Evolutionary conservation across 2,113 vertebrate genomes (phyloP).

Genomic region (Isurus oxyrinchus): DNA sequence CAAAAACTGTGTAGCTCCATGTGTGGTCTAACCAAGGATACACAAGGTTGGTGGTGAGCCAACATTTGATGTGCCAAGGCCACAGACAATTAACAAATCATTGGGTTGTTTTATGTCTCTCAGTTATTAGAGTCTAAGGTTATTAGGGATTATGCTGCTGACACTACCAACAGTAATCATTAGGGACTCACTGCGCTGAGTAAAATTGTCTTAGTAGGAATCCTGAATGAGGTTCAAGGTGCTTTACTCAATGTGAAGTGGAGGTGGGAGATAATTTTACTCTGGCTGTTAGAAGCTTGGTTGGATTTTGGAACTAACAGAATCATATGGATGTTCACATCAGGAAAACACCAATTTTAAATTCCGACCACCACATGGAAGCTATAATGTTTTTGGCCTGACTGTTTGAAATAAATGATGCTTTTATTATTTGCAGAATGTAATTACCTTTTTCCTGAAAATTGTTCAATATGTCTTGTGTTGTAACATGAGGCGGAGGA

Average conservation of each 20-base stretch:
- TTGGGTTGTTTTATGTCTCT: neutral
- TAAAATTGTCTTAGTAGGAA: neutral
- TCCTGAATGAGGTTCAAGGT: neutral
- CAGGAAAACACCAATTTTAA: conserved; percentile 1
- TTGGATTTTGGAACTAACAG: neutral
- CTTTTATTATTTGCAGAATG: neutral
- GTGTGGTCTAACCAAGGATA: neutral
- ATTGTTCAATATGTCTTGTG: neutral
- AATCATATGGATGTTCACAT: neutral
- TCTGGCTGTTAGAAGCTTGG: neutral
- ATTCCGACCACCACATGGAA: neutral
- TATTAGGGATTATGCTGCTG: neutral
- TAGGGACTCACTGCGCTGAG: neutral
- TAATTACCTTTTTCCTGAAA: neutral
- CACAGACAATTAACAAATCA: neutral
- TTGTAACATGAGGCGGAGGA: neutral
- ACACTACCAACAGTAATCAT: neutral
- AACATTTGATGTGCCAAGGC: neutral
- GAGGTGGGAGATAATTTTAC: neutral
- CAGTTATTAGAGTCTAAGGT: too few species aligned
- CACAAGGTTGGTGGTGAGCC: neutral
- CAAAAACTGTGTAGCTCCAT: neutral
- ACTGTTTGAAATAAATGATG: neutral
- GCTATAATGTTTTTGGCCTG: neutral
- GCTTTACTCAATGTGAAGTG: neutral